A percentile compares a stretch with the other conserved stretches of the same genome.
These are phyloP conservation scores for Mormoops blainvillei DNA, from an alignment of 2,113 vertebrate species.

Conservation along the genomic window DNA sequence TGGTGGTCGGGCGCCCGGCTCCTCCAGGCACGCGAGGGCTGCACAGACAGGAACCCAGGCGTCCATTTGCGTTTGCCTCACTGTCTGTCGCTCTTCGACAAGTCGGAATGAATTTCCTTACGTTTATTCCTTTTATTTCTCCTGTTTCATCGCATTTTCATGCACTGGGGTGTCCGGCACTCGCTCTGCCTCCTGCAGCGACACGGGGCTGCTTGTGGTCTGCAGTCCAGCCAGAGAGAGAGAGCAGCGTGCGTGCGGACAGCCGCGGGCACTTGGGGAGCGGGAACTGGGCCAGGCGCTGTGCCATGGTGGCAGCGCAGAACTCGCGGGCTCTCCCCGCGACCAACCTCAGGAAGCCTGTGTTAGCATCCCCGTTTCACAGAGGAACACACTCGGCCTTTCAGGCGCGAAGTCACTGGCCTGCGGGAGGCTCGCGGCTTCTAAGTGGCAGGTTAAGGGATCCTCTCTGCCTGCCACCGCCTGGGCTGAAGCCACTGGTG, in stretches of 20 bases:
- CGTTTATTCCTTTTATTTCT: not conserved
- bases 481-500: fast-evolving
- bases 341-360: not conserved
- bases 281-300: fast-evolving
- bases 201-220: no score
- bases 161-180: not conserved
- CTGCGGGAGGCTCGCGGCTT: not conserved
- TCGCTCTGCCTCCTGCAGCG: fast-evolving
- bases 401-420: not conserved
- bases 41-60: not conserved
- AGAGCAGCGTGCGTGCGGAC: fast-evolving
- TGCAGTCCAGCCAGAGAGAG: not conserved
- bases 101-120: not conserved
- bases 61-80: not conserved
- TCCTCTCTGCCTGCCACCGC: fast-evolving
- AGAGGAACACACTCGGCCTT: not conserved
- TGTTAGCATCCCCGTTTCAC: fast-evolving
- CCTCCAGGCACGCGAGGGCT: not conserved
- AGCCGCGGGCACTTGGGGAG: not conserved
- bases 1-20: not conserved
- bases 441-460: not conserved
- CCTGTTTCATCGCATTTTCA: not conserved
- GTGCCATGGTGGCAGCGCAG: not conserved
- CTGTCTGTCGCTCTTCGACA: not conserved
- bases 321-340: fast-evolving